phyloP scores from a whole-genome alignment of 2,888 invertebrate species.

The Rhagophthalmus giganteus region DNA sequence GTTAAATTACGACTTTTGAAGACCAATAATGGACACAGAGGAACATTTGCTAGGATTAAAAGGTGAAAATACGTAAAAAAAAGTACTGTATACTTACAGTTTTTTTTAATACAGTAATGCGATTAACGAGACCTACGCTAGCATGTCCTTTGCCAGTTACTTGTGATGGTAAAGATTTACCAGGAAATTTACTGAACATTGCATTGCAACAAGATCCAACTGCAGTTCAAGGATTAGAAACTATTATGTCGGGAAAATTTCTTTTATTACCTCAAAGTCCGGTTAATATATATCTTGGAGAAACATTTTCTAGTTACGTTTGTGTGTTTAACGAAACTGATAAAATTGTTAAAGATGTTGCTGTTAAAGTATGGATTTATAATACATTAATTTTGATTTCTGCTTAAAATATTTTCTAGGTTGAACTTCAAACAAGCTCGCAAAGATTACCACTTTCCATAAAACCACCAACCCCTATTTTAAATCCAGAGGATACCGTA shows the following conservation, averaged over 20 bases:
- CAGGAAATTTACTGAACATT: conserved; percentile 77
- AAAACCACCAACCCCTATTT: conserved; percentile 61
- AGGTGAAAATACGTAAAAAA: conserved; percentile 38
- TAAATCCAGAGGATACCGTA: conserved; percentile 80
- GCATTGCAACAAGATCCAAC: conserved; percentile 82
- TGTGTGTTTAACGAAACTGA: conserved; percentile 95
- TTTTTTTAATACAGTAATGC: conserved; percentile 71
- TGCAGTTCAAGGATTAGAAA: conserved; percentile 79
- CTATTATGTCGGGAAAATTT: conserved; percentile 84
- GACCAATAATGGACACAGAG: conserved; percentile 44
- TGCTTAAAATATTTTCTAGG: conserved; percentile 57
- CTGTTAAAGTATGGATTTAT: conserved; percentile 66
- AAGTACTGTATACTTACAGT: neutral
- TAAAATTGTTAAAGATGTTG: conserved; percentile 79
- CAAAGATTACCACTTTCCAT: conserved; percentile 83
- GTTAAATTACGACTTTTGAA: neutral
- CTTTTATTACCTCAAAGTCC: conserved; percentile 94
- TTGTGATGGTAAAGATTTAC: conserved; percentile 83
- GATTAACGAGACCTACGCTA: conserved; percentile 88
- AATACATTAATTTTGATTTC: neutral
- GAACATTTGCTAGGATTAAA: conserved; percentile 49
- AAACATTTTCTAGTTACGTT: conserved; percentile 97
- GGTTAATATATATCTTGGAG: conserved; percentile 96
- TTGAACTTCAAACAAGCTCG: conserved; percentile 90
- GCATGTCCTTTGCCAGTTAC: conserved; percentile 80